phyloP scores from a whole-genome alignment of 2,888 invertebrate species.

The Cartodere bifasciata region DNA sequence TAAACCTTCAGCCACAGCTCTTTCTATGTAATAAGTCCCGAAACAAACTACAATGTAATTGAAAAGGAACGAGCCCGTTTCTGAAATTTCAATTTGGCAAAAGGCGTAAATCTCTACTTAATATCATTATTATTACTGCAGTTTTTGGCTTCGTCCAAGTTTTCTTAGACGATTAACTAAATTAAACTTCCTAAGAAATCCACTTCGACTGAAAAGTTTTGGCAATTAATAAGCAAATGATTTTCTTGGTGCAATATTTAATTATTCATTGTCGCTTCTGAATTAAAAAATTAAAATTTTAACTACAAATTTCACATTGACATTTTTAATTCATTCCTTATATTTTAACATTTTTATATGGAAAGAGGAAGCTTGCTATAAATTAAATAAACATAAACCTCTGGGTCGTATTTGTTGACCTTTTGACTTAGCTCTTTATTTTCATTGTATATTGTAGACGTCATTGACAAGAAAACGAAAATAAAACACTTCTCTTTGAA shows the following conservation, averaged over 20 bases:
- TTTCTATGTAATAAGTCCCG: constrained; percentile 21
- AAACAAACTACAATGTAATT: constrained; percentile 22
- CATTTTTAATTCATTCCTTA: too few species aligned
- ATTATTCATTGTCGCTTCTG: too few species aligned
- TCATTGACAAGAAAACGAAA: too few species aligned
- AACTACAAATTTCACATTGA: too few species aligned
- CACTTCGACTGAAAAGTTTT: constrained; percentile 17
- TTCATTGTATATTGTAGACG: too few species aligned
- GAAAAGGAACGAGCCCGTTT: constrained; percentile 21
- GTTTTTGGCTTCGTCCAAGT: constrained; percentile 20
- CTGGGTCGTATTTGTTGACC: too few species aligned
- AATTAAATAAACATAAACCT: too few species aligned
- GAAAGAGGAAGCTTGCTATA: too few species aligned
- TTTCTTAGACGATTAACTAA: constrained; percentile 24
- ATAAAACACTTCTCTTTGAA: too few species aligned
- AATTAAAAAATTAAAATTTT: too few species aligned
- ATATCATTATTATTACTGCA: constrained; percentile 26
- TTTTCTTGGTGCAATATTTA: constrained; percentile 18
- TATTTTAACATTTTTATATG: too few species aligned
- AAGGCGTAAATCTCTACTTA: constrained; percentile 27
- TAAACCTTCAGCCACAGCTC: constrained; percentile 18
- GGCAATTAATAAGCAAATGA: constrained; percentile 20
- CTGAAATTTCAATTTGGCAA: constrained; percentile 26
- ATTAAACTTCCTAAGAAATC: constrained; percentile 23
- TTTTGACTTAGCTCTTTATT: too few species aligned